Base-by-base conservation (phyloP, 2,113 vertebrate genomes). In the Natator depressus region DNA sequence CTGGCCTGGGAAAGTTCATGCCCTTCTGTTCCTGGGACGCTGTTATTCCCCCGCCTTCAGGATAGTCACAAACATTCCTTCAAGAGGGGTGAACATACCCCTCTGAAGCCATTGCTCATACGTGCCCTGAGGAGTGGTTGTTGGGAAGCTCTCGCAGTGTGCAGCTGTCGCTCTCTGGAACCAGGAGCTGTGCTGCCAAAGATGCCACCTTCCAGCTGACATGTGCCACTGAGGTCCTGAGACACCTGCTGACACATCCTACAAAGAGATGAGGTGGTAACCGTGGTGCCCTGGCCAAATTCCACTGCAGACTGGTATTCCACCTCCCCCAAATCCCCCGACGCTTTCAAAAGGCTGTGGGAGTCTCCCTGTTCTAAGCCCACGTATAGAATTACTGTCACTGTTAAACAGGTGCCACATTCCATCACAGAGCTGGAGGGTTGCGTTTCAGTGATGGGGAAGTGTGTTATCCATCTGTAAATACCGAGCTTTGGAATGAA, bases 331-430 rank as follows among this genome's bases (percentile, higher is more conserved):
- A 57, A 57, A 57, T 57, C 25, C 55, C 14, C 13, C 4, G 31
- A 35, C 6, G 10, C 29, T 31, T 62, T 62, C 57, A 31, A 3
- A 6, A 35, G 31, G 59, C n/a, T 24, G 20, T 38, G n/a, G 42
- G 88, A 35, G 54, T 95, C 95, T 94, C 90, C 57, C 94, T 94
- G 82, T 87, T 83, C 24, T 3, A 2, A 95, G 87, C 55, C 93
- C 65, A 89, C 72, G 25, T 72, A 46, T 72, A 93, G 69, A 76
- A 84, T 90, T 93, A 76, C 90, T 96, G 90, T 91, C 95, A 53
- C 53, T 80, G 8, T 93, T 95, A 93, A 38, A 88, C 49, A 92
- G 84, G 85, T 86, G 29, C 47, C 29, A 19, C 62, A 1, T 94
- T 80, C 90, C 94, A 80, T 54, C 95, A 81, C 49, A 94, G 85